Conservation (phyloP, 2,113 vertebrate genomes). For the Poeciliopsis turrubarensis region DNA sequence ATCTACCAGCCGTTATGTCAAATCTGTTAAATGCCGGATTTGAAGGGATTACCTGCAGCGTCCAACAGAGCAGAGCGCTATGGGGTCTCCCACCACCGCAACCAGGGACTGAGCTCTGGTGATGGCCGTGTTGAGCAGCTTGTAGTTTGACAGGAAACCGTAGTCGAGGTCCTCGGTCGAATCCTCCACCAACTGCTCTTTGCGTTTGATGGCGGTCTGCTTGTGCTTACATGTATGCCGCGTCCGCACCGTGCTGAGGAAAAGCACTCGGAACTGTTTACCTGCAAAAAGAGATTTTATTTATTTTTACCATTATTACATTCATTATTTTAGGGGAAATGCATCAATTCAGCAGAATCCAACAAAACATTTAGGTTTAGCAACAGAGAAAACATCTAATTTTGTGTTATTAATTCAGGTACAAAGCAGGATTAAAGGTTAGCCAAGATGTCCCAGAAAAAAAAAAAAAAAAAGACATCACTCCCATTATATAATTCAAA, state of each 20-base stretch:
- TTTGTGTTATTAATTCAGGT: neutral
- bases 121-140: constrained; percentile 99
- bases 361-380: neutral
- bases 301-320: neutral
- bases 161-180: constrained; percentile 98
- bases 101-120: constrained; percentile 97
- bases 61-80: constrained; percentile 96
- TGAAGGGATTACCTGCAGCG: constrained; percentile 90
- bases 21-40: neutral
- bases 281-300: constrained; percentile 73
- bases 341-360: neutral
- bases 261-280: constrained; percentile 97
- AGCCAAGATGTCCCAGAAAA: neutral
- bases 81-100: constrained; percentile 97
- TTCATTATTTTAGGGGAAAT: too few relatives aligned
- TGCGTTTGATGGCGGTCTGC: constrained; percentile 97
- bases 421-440: neutral
- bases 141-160: constrained; percentile 98
- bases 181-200: constrained; percentile 97
- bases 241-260: constrained; percentile 97
- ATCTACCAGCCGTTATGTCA: neutral
- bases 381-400: neutral
- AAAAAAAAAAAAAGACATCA: neutral
- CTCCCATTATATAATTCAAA: neutral
- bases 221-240: constrained; percentile 98